Base-by-base conservation (phyloP, 1,140 invertebrate species). In the Orius laevigatus region DNA sequence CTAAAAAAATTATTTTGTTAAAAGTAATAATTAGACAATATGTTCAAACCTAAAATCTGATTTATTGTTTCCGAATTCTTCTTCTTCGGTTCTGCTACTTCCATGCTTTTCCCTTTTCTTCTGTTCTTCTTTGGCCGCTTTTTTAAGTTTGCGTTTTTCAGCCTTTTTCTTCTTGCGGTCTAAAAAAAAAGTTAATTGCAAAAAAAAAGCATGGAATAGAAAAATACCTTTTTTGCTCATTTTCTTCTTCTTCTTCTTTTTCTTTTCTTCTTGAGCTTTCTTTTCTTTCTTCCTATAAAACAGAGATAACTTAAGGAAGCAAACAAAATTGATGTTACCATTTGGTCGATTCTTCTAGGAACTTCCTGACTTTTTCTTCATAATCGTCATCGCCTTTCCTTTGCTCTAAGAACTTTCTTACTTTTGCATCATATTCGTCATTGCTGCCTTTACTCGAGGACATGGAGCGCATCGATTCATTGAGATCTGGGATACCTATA, bases 321-420 rank as follows among this genome's bases (percentile, higher is more conserved):
- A 18, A 31, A 2, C 12, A 32, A n/a, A 33, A 46, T 36, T 20
- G 12, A 34, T 53, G 50, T 59, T 53, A 62, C 59, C 81, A 84
- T 57, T 79, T 77, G 33, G 74, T 75, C 6, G 80, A 81, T 56
- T 86, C 82, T 54, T 82, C 81, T 38, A 88, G 65, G 58, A 86
- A 83, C 59, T 82, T 84, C 2, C 81, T 71, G 32, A 88, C 70
- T 63, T 84, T 84, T 42, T 79, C 76, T 60, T 85, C 81, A 57
- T 85, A 86, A 62, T 85, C 82, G 0, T 80, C 81, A 58, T 86
- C 83, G 56, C 80, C 79, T 63, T 81, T 81, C 1, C 79, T 81
- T 62, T 81, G 78, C 55, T 81, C 77, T 34, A 84, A 60, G 60
- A 84, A 84, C 49, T 77, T 75, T 4, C 80, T 71, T 16, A 86